Evolutionary conservation across 2,888 invertebrate species (phyloP).

Genomic region (Galerucella pusilla): DNA sequence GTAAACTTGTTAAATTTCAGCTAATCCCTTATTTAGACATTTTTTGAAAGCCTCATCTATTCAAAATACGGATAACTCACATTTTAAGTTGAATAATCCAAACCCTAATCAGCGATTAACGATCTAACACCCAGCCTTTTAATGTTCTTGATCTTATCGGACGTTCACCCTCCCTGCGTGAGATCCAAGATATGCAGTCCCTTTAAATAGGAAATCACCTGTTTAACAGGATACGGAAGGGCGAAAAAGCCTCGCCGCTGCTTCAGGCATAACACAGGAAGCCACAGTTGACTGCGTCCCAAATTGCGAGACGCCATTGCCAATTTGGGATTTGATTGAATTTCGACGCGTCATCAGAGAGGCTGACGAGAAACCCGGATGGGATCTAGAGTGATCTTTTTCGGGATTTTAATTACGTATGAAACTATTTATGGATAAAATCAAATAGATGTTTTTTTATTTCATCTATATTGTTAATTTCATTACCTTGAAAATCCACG

Average conservation of each 20-base stretch:
- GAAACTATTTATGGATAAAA: neutral
- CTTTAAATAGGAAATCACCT: conserved; percentile 38
- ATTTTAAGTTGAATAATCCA: neutral
- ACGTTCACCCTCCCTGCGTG: neutral
- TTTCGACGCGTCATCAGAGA: conserved; percentile 5
- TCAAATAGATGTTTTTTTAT: neutral
- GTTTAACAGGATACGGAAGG: conserved; percentile 36
- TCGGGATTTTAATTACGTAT: neutral
- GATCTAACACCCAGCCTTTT: neutral
- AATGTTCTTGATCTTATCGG: neutral
- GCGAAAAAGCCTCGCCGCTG: neutral
- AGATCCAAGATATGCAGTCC: neutral
- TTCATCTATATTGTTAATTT: too few relatives aligned
- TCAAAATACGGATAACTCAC: neutral
- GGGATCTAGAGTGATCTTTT: neutral
- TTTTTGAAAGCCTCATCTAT: neutral
- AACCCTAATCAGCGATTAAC: neutral
- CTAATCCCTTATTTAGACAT: neutral
- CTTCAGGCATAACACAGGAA: conserved; percentile 42
- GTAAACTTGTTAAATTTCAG: neutral
- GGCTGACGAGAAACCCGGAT: neutral
- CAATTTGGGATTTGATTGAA: conserved; percentile 31
- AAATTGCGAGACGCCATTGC: conserved; percentile 46
- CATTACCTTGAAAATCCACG: neutral
- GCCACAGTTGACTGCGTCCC: conserved; percentile 45